A percentile compares a stretch with the other conserved stretches of the same genome.
phyloP scores from a whole-genome alignment of 2,797 vertebrate species.

The Sebastolobus alascanus region DNA sequence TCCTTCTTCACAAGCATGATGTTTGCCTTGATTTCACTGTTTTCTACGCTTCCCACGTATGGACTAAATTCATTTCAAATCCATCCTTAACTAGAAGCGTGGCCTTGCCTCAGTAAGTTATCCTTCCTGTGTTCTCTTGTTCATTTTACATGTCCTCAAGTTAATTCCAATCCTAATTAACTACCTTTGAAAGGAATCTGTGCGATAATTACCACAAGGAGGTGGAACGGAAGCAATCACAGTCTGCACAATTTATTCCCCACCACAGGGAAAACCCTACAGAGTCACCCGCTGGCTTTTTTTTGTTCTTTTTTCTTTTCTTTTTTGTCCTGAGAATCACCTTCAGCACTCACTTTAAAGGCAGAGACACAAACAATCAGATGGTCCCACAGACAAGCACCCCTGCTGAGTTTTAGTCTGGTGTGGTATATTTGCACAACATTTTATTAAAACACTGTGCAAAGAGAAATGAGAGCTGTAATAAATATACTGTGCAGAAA shows the following conservation, averaged over 20 bases:
- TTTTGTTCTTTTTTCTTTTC: not conserved
- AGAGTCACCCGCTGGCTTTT: slow-evolving; percentile 57
- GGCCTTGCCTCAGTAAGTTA: slow-evolving; percentile 67
- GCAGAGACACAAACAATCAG: slow-evolving; percentile 34
- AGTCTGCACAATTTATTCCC: slow-evolving; percentile 77
- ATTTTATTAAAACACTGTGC: slow-evolving; percentile 24
- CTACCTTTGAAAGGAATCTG: slow-evolving; percentile 82
- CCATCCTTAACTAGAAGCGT: slow-evolving; percentile 53
- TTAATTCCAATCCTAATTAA: slow-evolving; percentile 84
- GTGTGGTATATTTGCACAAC: slow-evolving; percentile 39
- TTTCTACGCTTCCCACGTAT: slow-evolving; percentile 31
- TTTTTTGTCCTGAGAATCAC: slow-evolving; percentile 67
- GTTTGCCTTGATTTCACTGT: slow-evolving; percentile 29
- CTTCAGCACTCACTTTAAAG: slow-evolving; percentile 60
- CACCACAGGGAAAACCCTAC: slow-evolving; percentile 76
- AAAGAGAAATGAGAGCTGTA: slow-evolving; percentile 13
- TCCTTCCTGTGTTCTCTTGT: slow-evolving; percentile 76
- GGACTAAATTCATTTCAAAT: slow-evolving; percentile 59
- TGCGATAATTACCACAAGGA: slow-evolving; percentile 82
- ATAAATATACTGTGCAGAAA: slow-evolving; percentile 16
- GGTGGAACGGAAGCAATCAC: slow-evolving; percentile 81
- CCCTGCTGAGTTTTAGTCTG: slow-evolving; percentile 35
- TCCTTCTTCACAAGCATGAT: slow-evolving; percentile 11
- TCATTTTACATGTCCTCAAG: slow-evolving; percentile 82
- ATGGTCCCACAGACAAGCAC: slow-evolving; percentile 27